These are phyloP conservation scores for Eumaeus atala DNA, from an alignment of 1,140 invertebrate species.

Conservation along the genomic window DNA sequence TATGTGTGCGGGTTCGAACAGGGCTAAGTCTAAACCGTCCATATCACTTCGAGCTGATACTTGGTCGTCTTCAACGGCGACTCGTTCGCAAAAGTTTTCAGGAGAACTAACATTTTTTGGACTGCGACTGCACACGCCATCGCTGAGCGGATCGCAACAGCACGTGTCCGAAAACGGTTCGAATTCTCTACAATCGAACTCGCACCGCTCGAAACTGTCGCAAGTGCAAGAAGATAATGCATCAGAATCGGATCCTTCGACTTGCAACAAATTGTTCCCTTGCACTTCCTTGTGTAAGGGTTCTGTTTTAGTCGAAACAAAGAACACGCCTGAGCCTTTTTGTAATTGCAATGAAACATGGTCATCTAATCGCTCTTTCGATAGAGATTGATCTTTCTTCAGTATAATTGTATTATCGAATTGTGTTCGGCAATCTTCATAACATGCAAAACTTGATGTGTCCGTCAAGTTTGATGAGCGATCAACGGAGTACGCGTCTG, in stretches of 20 bases:
- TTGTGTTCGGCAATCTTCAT: conserved; percentile 63
- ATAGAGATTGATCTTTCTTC: conserved; percentile 35
- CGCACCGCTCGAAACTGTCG: conserved; percentile 71
- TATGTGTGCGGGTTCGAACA: conserved; percentile 77
- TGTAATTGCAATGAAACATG: conserved; percentile 55
- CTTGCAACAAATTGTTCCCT: conserved; percentile 52
- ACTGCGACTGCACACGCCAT: conserved; percentile 68
- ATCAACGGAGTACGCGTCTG: conserved; percentile 65
- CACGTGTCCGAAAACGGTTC: conserved; percentile 75
- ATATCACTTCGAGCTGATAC: conserved; percentile 77
- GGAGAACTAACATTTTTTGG: conserved; percentile 68
- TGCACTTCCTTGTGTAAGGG: conserved; percentile 41
- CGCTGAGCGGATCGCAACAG: conserved; percentile 68
- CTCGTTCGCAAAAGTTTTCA: conserved; percentile 60
- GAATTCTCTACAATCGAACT: conserved; percentile 73
- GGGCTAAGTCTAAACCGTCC: conserved; percentile 79
- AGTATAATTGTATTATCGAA: conserved; percentile 38
- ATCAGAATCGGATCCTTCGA: conserved; percentile 64
- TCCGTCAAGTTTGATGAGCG: conserved; percentile 72
- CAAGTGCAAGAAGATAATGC: conserved; percentile 68
- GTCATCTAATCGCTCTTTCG: conserved; percentile 34
- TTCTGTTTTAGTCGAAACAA: conserved; percentile 56
- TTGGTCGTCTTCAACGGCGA: conserved; percentile 52
- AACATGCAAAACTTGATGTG: conserved; percentile 70
- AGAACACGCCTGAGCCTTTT: conserved; percentile 67